Evolutionary conservation across 2,113 vertebrate species (phyloP).

Genomic region (Petaurus breviceps): DNA sequence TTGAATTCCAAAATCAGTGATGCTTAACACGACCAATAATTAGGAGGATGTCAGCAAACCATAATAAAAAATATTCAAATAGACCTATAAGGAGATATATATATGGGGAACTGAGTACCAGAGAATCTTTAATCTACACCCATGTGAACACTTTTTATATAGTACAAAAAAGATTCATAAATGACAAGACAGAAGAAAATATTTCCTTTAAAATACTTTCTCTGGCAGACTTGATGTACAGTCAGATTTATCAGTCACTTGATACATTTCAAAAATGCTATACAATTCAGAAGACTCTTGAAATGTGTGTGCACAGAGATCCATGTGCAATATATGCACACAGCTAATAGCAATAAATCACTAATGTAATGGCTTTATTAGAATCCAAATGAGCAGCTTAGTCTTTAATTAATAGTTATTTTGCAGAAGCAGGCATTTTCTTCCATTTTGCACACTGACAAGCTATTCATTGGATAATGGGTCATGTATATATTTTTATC

Average conservation of each 20-base stretch:
- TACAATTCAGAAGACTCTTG: neutral
- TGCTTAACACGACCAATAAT: neutral
- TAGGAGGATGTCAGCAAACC: neutral
- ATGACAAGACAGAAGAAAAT: neutral
- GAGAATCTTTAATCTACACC: neutral
- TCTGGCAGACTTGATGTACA: neutral
- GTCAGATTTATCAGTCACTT: neutral
- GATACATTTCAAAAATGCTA: neutral
- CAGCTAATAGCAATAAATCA: neutral
- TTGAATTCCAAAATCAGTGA: neutral
- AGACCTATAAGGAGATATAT: neutral
- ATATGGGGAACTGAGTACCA: neutral
- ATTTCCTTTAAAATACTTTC: neutral
- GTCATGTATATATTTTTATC: neutral
- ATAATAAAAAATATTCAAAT: neutral
- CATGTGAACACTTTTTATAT: neutral
- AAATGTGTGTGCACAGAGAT: neutral
- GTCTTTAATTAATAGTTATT: neutral
- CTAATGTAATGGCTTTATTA: neutral
- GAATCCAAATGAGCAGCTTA: neutral
- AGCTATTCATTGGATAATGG: neutral
- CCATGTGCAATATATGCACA: neutral
- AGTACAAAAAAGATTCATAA: neutral
- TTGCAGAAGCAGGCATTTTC: neutral
- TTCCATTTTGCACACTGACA: slow-evolving; percentile 16